Percentiles rank a stretch among this genome's conserved stretches.
Evolutionary conservation across 1,140 invertebrate genomes (phyloP).

Genomic region (Heliothis virescens): DNA sequence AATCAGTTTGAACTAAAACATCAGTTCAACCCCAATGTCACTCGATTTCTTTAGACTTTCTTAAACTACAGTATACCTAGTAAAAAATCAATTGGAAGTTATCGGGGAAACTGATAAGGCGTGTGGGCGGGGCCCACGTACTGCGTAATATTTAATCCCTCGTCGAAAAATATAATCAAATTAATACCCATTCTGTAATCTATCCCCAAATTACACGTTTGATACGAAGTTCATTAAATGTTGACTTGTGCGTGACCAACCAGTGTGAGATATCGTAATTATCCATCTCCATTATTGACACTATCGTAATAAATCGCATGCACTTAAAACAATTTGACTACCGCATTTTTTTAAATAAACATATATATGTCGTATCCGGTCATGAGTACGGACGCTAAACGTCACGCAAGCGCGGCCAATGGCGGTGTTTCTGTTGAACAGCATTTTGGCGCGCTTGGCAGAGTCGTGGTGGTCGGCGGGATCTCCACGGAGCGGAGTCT

Average conservation of each 20-base stretch:
- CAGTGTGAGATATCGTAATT: slow-evolving; percentile 14
- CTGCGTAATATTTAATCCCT: neutral
- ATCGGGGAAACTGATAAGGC: neutral
- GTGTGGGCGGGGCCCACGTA: neutral
- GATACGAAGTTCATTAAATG: slow-evolving; percentile 4
- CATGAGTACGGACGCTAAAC: no score
- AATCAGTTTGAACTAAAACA: no score
- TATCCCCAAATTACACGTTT: neutral
- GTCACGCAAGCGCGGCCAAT: no score
- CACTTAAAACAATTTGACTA: neutral
- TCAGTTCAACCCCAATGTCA: no score
- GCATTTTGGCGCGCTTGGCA: no score
- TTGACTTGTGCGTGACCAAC: slow-evolving; percentile 24
- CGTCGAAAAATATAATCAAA: neutral
- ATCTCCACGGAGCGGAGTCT: no score
- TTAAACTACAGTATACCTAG: no score
- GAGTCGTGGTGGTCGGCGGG: no score
- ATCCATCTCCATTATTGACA: slow-evolving; percentile 26
- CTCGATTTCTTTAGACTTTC: no score
- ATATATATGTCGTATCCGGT: no score
- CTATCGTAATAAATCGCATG: slow-evolving; percentile 6
- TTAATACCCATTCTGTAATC: neutral
- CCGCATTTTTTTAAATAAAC: neutral
- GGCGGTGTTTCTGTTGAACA: no score
- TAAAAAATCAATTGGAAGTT: no score